These are phyloP conservation scores for Caiman crocodilus DNA, from an alignment of 2,797 vertebrate species.

Conservation along the genomic window DNA sequence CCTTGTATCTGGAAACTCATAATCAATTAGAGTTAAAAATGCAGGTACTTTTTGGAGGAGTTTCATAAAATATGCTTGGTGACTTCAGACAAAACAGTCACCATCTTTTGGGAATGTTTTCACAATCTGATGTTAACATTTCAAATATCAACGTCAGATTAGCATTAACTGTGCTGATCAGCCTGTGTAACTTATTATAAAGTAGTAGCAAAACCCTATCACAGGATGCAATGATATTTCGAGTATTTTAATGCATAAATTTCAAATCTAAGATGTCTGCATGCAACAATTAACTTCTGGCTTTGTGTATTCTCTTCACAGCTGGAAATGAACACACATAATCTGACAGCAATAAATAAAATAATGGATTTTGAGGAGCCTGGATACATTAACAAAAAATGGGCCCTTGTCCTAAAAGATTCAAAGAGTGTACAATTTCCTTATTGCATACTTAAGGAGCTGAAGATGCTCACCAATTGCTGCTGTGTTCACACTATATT, in stretches of 20 bases:
- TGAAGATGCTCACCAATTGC: neutral
- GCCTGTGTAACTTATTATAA: neutral
- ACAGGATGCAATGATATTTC: neutral
- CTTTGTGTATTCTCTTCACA: neutral
- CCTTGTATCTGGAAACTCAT: neutral
- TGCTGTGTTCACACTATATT: neutral
- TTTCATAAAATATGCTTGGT: neutral
- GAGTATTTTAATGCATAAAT: neutral
- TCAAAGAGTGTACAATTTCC: neutral
- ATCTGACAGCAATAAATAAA: neutral
- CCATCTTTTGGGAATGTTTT: neutral
- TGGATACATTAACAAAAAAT: neutral
- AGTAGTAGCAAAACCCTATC: neutral
- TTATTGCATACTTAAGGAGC: neutral
- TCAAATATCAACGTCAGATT: too few species aligned
- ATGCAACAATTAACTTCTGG: neutral
- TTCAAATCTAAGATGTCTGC: neutral
- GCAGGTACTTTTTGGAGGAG: neutral
- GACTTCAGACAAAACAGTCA: neutral
- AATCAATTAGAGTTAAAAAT: neutral
- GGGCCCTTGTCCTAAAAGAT: neutral
- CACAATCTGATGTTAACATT: neutral
- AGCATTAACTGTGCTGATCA: neutral
- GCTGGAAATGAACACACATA: neutral
- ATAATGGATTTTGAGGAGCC: neutral